Base-by-base conservation (phyloP, 2,888 invertebrate species). In the Drosophila pseudotakahashii region DNA sequence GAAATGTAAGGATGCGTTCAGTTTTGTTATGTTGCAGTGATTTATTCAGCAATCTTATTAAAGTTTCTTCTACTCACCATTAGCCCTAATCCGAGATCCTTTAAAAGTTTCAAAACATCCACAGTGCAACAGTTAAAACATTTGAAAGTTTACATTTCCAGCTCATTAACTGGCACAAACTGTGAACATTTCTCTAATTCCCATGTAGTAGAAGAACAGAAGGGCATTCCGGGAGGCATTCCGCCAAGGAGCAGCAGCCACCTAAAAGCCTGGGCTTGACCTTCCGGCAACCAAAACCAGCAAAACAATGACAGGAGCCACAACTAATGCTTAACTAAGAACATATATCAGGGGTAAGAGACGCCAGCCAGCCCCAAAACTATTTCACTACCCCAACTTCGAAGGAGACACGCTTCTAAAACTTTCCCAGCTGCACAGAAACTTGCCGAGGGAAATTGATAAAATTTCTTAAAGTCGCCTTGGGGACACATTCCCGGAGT, bases 401-500 rank as follows among this genome's bases (percentile, higher is more conserved):
- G 41, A n/a, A 11, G 19, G 41, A 47, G 66, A 37, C 37, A 71
- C 58, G 71, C 69, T 82, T 67, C 73, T 58, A 53, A 76, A 75
- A 75, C 55, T 73, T 75, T 54, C 41, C 52, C 32, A 30, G 66
- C 81, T 68, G 67, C 60, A 77, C 52, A 34, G 36, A 79, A 85
- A 86, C 66, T 83, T 86, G 73, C 53, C 37, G 48, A 52, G 54
- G 34, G 63, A 83, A 88, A 82, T 88, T 85, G 86, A 82, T 88
- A 88, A 88, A 82, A 86, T 83, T 76, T 76, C 81, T 88, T 83
- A 73, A 82, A 83, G 81, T 80, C 81, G 37, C 78, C 57, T 32
- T 45, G 68, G 53, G 59, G 64, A 62, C 69, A 66, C 71, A 80
- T 68, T 55, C 61, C 55, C 6, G 48, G 50, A n/a, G 60, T 41